These are phyloP conservation scores for Phrynocephalus versicolor DNA, from an alignment of 2,113 vertebrate genomes.

Conservation along the genomic window DNA sequence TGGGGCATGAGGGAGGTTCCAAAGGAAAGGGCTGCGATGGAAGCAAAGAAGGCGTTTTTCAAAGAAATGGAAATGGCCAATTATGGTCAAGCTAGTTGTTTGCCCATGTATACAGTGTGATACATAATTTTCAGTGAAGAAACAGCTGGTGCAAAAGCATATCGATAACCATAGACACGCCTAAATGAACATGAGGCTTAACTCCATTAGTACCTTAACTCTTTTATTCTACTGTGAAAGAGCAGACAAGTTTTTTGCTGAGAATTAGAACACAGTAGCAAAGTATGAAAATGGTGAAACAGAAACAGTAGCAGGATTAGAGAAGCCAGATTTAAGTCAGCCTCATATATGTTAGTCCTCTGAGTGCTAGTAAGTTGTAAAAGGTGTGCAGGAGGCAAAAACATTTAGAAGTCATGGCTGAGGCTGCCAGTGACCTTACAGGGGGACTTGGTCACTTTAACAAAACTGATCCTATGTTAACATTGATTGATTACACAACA, in stretches of 20 bases:
- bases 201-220: too few species aligned
- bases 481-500: too few species aligned
- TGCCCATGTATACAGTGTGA: background rate
- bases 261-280: background rate
- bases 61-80: background rate
- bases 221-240: background rate
- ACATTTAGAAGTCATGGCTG: too few species aligned
- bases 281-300: background rate
- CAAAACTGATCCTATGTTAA: too few species aligned
- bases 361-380: too few species aligned
- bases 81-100: background rate
- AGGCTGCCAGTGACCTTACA: too few species aligned
- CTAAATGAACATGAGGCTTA: background rate
- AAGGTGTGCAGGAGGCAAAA: too few species aligned
- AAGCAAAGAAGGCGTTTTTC: constrained; percentile 24
- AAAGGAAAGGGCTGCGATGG: constrained; percentile 10
- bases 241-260: background rate
- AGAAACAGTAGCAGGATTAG: background rate
- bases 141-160: background rate
- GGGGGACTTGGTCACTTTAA: too few species aligned
- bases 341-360: background rate
- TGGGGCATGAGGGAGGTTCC: background rate
- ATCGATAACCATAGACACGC: background rate
- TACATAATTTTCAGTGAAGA: background rate
- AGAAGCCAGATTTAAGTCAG: background rate